Percentiles rank a stretch among this genome's conserved stretches.
These are phyloP conservation scores for Pipra filicauda DNA, from an alignment of 2,113 vertebrate genomes.

Conservation along the genomic window DNA sequence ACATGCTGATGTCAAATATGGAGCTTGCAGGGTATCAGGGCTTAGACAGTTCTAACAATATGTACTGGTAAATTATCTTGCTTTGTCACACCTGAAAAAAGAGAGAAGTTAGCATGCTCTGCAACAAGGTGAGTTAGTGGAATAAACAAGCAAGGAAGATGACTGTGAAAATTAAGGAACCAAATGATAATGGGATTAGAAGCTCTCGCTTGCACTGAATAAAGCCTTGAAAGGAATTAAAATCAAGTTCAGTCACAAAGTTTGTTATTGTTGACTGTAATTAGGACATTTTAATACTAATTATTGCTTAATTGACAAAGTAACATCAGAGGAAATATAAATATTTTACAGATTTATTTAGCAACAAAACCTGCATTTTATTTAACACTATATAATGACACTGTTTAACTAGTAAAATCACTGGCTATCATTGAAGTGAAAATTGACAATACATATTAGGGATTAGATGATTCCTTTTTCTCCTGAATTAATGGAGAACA, in stretches of 20 bases:
- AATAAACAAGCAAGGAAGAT: conserved; percentile 70
- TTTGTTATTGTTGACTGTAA: conserved; percentile 2
- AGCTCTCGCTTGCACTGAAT: not conserved
- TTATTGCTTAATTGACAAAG: conserved; percentile 34
- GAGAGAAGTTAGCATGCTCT: conserved; percentile 16
- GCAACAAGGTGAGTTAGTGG: conserved; percentile 25
- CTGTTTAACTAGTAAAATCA: not conserved
- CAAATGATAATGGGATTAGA: conserved; percentile 48
- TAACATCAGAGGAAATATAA: conserved; percentile 29
- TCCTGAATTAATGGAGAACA: not conserved
- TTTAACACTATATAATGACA: not conserved
- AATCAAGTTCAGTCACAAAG: conserved; percentile 34
- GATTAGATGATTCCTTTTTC: not conserved
- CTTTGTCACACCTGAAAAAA: conserved; percentile 45
- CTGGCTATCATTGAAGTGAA: not conserved
- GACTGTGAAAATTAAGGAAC: conserved; percentile 53
- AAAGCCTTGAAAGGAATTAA: not conserved
- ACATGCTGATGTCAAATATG: conserved; percentile 58
- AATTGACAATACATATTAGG: not conserved
- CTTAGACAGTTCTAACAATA: conserved; percentile 73
- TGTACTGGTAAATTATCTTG: conserved; percentile 59
- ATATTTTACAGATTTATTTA: conserved; percentile 17
- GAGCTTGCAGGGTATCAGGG: conserved; percentile 35
- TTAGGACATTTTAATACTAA: conserved; percentile 33
- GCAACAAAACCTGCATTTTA: not conserved